phyloP scores from a whole-genome alignment of 2,888 invertebrate genomes.

The Iselma pallidipennis region DNA sequence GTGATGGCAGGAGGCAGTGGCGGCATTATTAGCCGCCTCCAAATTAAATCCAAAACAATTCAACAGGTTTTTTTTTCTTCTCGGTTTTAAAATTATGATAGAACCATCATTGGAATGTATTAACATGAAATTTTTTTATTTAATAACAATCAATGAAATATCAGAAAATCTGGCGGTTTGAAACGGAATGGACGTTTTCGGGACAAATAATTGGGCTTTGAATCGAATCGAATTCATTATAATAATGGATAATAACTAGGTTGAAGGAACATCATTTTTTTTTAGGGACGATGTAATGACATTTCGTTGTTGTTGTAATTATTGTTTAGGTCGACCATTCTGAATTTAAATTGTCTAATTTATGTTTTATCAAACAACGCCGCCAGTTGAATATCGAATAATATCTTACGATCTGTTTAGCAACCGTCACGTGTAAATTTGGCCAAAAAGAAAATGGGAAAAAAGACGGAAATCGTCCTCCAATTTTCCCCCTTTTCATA shows the following conservation, averaged over 20 bases:
- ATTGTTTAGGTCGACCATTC: conserved; percentile 16
- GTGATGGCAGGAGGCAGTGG: neutral
- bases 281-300: conserved; percentile 34
- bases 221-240: conserved; percentile 46
- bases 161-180: conserved; percentile 26
- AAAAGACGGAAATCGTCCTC: no score
- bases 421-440: neutral
- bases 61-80: neutral
- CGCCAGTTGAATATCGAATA: neutral
- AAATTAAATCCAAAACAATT: neutral
- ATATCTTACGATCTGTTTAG: no score
- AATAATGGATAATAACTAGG: conserved; percentile 44
- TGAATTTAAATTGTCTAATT: neutral
- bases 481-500: no score
- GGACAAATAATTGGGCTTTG: conserved; percentile 37
- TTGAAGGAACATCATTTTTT: conserved; percentile 44
- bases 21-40: neutral
- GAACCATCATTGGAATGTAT: neutral
- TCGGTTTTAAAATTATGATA: neutral
- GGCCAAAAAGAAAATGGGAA: neutral
- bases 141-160: no score
- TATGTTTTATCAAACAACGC: neutral
- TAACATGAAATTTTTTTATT: no score
- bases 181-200: conserved; percentile 39
- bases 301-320: conserved; percentile 32